Evolutionary conservation across 2,888 invertebrate genomes (phyloP), one percentile per base, ranked within the genome.

Genomic region (Cerastis rubricosa): DNA sequence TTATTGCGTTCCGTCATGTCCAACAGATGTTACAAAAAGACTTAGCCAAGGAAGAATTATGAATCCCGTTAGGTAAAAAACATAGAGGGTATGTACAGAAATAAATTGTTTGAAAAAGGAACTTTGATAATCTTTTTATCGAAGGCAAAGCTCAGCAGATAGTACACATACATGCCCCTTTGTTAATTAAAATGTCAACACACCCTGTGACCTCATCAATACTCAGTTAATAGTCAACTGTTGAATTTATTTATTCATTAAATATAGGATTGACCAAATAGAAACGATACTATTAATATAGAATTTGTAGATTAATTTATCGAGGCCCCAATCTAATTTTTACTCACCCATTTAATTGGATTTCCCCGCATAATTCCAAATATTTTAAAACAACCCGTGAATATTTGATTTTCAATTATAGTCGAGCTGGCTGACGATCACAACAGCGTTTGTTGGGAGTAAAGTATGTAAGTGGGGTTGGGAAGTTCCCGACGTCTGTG

Each of bases 401-500:
- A 84, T 86, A 73, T 73, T 69, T 75, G 71, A 84, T 84, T 74
- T 45, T 59, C 54, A 83, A 79, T 83, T 63, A 71, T 49, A 85
- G 67, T 72, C 43, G 43, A 68, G 66, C 51, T 74, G 51, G 49
- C 29, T 29, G 61, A 65, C 25, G 51, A 40, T 14, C 61, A 76
- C 71, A 74, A 67, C 49, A 68, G 43, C 49, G 40, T 71, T 83
- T 51, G 77, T 71, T 47, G 14, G 57, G 54, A 76, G 63, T 84
- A 73, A 74, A 81, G 69, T 65, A 69, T 72, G 54, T 68, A 59
- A 65, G 76, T 63, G n/a, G 49, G 57, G 72, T 59, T 74, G 19
- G 29, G 45, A 77, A 85, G 51, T 61, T 59, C 47, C n/a, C 51
- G 54, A 71, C 47, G 47, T 57, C 68, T 75, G 57, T 63, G 70